Percentiles rank a stretch among this genome's conserved stretches.
phyloP scores from a whole-genome alignment of 2,113 vertebrate species.

The Antechinus flavipes region DNA sequence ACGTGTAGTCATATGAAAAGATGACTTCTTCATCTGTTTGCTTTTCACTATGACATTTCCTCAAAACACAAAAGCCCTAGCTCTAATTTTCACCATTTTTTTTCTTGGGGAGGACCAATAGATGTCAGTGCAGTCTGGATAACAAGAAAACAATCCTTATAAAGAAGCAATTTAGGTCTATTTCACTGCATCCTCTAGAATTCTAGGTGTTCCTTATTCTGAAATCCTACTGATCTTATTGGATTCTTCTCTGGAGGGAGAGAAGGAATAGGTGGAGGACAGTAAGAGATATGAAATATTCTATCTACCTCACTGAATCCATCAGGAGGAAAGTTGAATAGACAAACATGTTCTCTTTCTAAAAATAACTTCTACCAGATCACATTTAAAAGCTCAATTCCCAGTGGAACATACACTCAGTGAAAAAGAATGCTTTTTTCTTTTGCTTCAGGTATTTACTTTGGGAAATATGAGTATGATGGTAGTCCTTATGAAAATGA shows the following conservation, averaged over 20 bases:
- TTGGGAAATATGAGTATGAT: conserved; percentile 66
- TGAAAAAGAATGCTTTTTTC: conserved; percentile 48
- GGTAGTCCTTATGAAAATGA: background rate
- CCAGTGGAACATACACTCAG: conserved; percentile 30
- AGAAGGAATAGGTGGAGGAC: background rate
- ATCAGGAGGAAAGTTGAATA: conserved; percentile 29
- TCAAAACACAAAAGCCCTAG: background rate
- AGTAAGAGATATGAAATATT: conserved; percentile 29
- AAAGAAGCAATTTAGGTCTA: background rate
- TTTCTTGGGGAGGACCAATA: conserved; percentile 57
- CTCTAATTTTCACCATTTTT: conserved; percentile 33
- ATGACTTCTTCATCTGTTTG: background rate
- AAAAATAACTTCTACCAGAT: conserved; percentile 72
- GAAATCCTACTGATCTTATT: background rate
- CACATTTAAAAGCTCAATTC: conserved; percentile 43
- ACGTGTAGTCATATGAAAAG: background rate
- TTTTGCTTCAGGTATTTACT: conserved; percentile 63
- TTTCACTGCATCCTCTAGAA: background rate
- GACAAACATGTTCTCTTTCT: conserved; percentile 53
- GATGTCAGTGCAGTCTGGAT: conserved; percentile 61
- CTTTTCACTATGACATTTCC: conserved; percentile 26
- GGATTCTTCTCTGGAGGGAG: background rate
- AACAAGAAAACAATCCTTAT: background rate
- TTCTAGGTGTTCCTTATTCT: background rate
- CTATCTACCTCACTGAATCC: background rate